A percentile compares a stretch with the other conserved stretches of the same genome.
Evolutionary conservation across 2,113 vertebrate genomes (phyloP).

Genomic region (Albula goreensis): DNA sequence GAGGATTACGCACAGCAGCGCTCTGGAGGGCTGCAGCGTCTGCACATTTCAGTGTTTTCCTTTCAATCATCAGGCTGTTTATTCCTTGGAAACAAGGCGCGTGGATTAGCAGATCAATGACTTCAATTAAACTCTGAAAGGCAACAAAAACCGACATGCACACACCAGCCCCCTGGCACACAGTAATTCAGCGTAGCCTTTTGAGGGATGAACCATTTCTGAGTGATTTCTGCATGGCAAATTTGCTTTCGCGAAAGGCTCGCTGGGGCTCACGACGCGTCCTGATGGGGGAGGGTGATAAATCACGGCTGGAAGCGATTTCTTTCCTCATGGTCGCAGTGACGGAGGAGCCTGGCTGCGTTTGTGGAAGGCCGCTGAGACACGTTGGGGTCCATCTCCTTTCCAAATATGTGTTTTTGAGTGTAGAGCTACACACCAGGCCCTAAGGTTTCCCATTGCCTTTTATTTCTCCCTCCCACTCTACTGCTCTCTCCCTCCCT

Average conservation of each 20-base stretch:
- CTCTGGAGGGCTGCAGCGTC: too few species aligned
- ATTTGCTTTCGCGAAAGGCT: background rate
- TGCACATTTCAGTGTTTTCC: too few species aligned
- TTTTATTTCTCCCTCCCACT: slow-evolving; percentile 6
- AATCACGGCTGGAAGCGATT: background rate
- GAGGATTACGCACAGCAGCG: too few species aligned
- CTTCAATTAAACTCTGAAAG: too few species aligned
- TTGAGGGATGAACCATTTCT: background rate
- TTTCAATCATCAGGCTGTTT: too few species aligned
- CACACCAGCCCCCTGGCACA: background rate
- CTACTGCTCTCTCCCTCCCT: background rate
- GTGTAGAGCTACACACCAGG: background rate
- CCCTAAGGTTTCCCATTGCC: slow-evolving; percentile 21
- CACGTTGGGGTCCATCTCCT: slow-evolving; percentile 14
- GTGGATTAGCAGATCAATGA: too few species aligned
- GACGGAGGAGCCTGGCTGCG: slow-evolving; percentile 32
- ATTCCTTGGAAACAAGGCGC: too few species aligned
- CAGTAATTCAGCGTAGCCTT: background rate
- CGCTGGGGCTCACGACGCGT: background rate
- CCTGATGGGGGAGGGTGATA: too few species aligned
- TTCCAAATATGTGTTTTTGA: background rate
- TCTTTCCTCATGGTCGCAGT: background rate
- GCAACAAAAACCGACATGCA: too few species aligned
- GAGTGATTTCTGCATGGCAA: background rate
- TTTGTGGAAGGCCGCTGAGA: slow-evolving; percentile 35